Conservation (phyloP, 2,797 vertebrate species). For the Rallus crepitans region DNA sequence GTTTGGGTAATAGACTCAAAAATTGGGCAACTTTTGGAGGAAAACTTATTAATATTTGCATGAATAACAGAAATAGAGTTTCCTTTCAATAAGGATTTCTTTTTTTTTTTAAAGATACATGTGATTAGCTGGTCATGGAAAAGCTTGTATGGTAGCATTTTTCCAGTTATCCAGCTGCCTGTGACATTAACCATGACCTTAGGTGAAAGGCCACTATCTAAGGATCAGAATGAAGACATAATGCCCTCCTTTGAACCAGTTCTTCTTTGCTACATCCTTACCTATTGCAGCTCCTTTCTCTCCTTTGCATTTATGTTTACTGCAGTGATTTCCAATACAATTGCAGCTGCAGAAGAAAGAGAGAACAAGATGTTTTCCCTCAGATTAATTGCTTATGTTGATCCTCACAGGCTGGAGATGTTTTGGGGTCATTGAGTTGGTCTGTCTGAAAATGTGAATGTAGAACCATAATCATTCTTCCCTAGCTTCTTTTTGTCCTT, state of each 20-base stretch:
- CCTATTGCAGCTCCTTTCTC: background rate
- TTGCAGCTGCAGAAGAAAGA: background rate
- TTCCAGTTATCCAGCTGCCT: background rate
- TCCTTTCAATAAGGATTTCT: background rate
- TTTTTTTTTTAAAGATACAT: background rate
- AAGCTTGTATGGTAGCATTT: background rate
- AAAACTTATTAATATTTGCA: background rate
- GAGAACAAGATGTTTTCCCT: background rate
- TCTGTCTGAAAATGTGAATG: background rate
- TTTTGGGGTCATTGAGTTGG: rapidly evolving
- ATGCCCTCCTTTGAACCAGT: rapidly evolving
- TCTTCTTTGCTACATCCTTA: background rate
- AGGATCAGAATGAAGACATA: background rate
- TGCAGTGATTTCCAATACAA: background rate
- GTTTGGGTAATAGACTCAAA: background rate
- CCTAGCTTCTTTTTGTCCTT: background rate
- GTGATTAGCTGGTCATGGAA: background rate
- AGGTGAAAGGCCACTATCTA: background rate
- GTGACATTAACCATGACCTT: background rate
- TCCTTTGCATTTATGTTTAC: background rate
- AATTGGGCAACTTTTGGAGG: background rate
- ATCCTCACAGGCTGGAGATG: background rate
- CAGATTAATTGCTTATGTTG: background rate
- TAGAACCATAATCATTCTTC: background rate
- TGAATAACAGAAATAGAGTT: background rate